A percentile compares a stretch with the other conserved stretches of the same genome.
Evolutionary conservation across 2,797 vertebrate species (phyloP).

Genomic region (Lepidocolaptes lacrymiger): DNA sequence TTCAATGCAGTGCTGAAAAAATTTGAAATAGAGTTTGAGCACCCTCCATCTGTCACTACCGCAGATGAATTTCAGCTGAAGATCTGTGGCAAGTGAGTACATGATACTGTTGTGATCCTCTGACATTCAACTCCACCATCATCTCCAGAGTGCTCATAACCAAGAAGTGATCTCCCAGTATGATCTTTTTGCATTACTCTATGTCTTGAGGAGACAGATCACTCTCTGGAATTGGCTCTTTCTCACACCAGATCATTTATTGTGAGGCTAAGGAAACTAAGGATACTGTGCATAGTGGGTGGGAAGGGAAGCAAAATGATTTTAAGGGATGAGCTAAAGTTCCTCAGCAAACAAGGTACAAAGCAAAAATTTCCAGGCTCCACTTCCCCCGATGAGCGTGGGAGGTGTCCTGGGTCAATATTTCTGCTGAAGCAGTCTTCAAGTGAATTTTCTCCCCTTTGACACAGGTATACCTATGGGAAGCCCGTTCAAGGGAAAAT

Average conservation of each 20-base stretch:
- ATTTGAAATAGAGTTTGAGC: not conserved
- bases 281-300: not conserved
- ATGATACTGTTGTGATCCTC: not conserved
- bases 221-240: not conserved
- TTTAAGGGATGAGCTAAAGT: not conserved
- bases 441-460: not conserved
- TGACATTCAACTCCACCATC: not conserved
- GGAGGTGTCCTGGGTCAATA: not conserved
- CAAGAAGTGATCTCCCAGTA: not conserved
- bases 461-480: constrained; percentile 67
- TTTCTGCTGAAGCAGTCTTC: not conserved
- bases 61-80: not conserved
- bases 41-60: not conserved
- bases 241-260: not conserved
- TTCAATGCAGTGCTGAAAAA: constrained; percentile 22
- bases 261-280: not conserved
- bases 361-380: not conserved
- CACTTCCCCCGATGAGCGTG: not conserved
- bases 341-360: not conserved
- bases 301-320: not conserved
- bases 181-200: not conserved
- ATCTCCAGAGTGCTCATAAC: not conserved
- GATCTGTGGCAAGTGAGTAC: constrained; percentile 42
- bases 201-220: not conserved
- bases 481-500: constrained; percentile 54